Evolutionary conservation across 92 coral and sea anemone genomes (phyloP).

Genomic region (Zoanthus sansibaricus): DNA sequence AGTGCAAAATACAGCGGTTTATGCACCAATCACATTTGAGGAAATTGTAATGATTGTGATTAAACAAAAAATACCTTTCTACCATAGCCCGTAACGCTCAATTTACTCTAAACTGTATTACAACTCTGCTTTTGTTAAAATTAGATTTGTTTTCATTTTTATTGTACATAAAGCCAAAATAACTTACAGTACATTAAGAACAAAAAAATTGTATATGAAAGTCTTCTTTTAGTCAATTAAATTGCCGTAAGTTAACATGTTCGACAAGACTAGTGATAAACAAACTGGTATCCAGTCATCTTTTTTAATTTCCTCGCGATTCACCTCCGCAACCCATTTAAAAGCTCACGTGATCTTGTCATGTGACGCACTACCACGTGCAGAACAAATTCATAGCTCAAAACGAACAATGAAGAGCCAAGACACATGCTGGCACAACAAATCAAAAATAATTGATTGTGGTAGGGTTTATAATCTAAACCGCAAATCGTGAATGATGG

Average conservation of each 20-base stretch:
- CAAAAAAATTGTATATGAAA: not conserved
- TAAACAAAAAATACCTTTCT: too few relatives aligned
- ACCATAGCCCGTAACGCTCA: too few relatives aligned
- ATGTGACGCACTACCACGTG: conserved; percentile 44
- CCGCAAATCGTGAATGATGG: not conserved
- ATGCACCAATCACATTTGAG: too few relatives aligned
- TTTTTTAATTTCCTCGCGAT: conserved; percentile 3
- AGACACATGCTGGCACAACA: conserved; percentile 26
- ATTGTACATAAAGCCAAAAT: not conserved
- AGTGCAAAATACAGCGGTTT: too few relatives aligned
- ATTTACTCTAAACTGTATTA: too few relatives aligned
- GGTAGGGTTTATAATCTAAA: not conserved
- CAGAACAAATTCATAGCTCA: conserved; percentile 9
- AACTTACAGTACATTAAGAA: not conserved
- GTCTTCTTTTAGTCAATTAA: not conserved
- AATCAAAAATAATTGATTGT: conserved; percentile 19
- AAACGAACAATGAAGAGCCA: not conserved
- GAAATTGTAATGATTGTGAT: too few relatives aligned
- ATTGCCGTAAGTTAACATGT: not conserved
- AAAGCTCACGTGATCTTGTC: conserved; percentile 29
- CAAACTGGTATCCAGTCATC: not conserved
- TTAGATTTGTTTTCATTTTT: too few relatives aligned
- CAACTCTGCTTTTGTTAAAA: too few relatives aligned
- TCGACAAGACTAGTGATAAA: not conserved
- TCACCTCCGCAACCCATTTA: conserved; percentile 28